These are phyloP conservation scores for Ascaphus truei DNA, from an alignment of 2,113 vertebrate species.

Conservation along the genomic window DNA sequence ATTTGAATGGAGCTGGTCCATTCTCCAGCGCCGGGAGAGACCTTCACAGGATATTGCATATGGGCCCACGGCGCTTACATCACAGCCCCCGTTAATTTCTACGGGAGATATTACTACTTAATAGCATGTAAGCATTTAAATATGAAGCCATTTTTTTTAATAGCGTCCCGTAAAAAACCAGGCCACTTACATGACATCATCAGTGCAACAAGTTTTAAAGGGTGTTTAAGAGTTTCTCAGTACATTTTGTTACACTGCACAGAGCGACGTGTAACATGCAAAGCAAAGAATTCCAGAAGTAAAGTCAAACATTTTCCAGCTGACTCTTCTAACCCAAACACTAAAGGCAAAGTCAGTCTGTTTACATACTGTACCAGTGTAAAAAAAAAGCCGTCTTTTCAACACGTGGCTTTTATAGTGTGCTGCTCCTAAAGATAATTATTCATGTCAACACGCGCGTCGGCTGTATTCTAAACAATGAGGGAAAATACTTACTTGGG, in stretches of 20 bases:
- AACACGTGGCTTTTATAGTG: conserved; percentile 31
- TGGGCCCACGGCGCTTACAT: neutral
- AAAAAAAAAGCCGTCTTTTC: conserved; percentile 15
- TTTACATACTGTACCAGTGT: conserved; percentile 30
- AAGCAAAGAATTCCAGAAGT: conserved; percentile 20
- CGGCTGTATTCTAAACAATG: conserved; percentile 46
- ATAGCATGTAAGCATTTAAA: conserved; percentile 26
- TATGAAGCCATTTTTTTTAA: conserved; percentile 27
- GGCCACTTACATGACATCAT: conserved; percentile 30
- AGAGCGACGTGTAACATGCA: conserved; percentile 14
- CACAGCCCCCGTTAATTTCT: neutral
- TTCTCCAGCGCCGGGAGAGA: too few relatives aligned
- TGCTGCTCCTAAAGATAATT: conserved; percentile 42
- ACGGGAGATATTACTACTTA: conserved; percentile 23
- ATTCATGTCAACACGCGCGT: conserved; percentile 47
- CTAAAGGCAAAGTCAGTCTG: conserved; percentile 13
- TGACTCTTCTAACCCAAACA: conserved; percentile 16
- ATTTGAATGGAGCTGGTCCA: neutral
- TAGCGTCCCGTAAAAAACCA: conserved; percentile 26
- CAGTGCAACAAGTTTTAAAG: conserved; percentile 24
- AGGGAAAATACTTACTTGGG: conserved; percentile 51
- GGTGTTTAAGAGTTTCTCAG: conserved; percentile 36
- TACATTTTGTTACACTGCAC: conserved; percentile 23
- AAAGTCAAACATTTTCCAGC: conserved; percentile 28
- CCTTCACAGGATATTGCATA: neutral